A percentile compares a stretch with the other conserved stretches of the same genome.
Conservation (phyloP, 2,888 invertebrate species). For the Pseudolycoriella hygida region DNA sequence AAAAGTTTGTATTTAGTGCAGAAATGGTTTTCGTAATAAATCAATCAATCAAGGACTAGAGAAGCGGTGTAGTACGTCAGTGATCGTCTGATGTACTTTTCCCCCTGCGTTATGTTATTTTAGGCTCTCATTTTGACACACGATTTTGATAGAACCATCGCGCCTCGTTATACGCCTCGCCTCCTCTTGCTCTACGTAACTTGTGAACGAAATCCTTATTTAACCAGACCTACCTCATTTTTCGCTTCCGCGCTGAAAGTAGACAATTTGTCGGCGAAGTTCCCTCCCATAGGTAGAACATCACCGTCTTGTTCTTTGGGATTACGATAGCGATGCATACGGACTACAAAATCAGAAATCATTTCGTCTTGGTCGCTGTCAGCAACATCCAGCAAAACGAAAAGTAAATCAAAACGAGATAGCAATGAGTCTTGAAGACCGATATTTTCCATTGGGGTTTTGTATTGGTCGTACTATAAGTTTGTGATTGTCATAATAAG, state of each 20-base stretch:
- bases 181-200: too few relatives aligned
- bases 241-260: constrained; percentile 70
- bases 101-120: too few relatives aligned
- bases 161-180: too few relatives aligned
- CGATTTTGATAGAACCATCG: too few relatives aligned
- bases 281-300: constrained; percentile 63
- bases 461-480: constrained; percentile 89
- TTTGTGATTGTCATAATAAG: background rate
- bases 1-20: too few relatives aligned
- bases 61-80: too few relatives aligned
- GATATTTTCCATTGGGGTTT: constrained; percentile 99
- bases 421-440: constrained; percentile 92
- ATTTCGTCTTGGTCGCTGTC: constrained; percentile 78
- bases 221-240: constrained; percentile 38
- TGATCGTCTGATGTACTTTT: too few relatives aligned
- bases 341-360: constrained; percentile 91
- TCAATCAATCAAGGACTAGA: too few relatives aligned
- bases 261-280: constrained; percentile 63
- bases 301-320: constrained; percentile 91
- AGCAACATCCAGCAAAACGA: constrained; percentile 88
- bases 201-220: background rate
- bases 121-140: too few relatives aligned
- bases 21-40: too few relatives aligned
- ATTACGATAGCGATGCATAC: constrained; percentile 91
- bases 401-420: constrained; percentile 95